These are phyloP conservation scores for Luehdorfia chinensis DNA, from an alignment of 1,140 invertebrate species.

Conservation along the genomic window DNA sequence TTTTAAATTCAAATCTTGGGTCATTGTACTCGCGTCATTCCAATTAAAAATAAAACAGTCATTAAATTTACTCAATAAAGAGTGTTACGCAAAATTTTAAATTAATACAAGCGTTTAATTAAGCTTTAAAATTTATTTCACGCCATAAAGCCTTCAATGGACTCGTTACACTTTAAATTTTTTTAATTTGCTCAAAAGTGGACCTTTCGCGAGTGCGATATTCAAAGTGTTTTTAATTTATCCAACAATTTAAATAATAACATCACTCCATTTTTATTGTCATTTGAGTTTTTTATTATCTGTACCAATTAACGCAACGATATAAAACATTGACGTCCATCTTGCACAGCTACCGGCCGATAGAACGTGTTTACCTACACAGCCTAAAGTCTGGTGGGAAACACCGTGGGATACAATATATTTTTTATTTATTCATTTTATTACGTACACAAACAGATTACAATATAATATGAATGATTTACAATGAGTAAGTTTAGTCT, in stretches of 20 bases:
- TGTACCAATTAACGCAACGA: no score
- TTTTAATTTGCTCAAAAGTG: not conserved
- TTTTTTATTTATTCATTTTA: no score
- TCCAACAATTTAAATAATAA: not conserved
- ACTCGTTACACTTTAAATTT: not conserved
- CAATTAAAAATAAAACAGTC: slow-evolving; percentile 13
- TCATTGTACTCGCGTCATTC: slow-evolving; percentile 2
- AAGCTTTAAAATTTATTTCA: slow-evolving; percentile 13
- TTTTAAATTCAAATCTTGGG: no score
- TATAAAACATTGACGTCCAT: no score
- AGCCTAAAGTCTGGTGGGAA: no score
- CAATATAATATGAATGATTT: no score
- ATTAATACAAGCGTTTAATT: slow-evolving; percentile 1
- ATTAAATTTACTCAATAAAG: slow-evolving; percentile 7
- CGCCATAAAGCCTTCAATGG: slow-evolving; percentile 7
- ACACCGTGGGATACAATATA: no score
- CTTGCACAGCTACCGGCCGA: no score
- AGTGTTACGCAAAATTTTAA: slow-evolving; percentile 3
- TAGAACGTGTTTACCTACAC: no score
- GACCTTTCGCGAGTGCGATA: not conserved
- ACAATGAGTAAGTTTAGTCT: no score
- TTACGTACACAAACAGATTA: no score
- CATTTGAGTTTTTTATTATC: no score
- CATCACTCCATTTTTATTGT: not conserved
- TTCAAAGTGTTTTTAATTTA: slow-evolving; percentile 9